phyloP scores from a whole-genome alignment of 2,888 invertebrate genomes.

The Acrocera orbiculus region DNA sequence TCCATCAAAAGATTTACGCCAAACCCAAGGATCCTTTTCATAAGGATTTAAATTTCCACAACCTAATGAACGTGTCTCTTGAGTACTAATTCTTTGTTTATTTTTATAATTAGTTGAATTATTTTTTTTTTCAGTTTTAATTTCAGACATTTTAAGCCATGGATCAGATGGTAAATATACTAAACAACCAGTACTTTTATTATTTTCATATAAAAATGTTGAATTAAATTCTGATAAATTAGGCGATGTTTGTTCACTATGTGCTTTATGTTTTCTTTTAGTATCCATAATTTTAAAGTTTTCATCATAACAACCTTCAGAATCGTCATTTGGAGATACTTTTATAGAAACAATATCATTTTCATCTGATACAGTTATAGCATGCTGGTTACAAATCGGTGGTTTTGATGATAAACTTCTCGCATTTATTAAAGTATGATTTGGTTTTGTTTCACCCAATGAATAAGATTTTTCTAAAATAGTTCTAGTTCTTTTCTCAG shows the following conservation, averaged over 20 bases:
- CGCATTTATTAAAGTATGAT: conserved; percentile 18
- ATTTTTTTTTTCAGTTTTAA: conserved; percentile 2
- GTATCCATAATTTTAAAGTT: conserved; percentile 7
- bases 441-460: conserved; percentile 18
- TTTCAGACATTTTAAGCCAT: conserved; percentile 24
- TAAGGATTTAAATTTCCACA: conserved; percentile 12
- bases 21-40: conserved; percentile 20
- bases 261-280: conserved; percentile 18
- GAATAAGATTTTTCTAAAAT: conserved; percentile 20
- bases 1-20: conserved; percentile 12
- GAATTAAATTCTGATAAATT: conserved; percentile 22
- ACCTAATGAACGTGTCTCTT: conserved; percentile 14
- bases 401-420: conserved; percentile 20
- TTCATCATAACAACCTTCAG: conserved; percentile 12
- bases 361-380: conserved; percentile 19
- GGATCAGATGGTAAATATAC: conserved; percentile 27
- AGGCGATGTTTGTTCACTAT: conserved; percentile 32
- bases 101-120: background rate
- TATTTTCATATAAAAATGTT: conserved; percentile 19
- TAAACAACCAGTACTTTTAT: conserved; percentile 25
- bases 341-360: conserved; percentile 18
- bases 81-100: conserved; percentile 9
- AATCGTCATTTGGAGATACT: conserved; percentile 19
- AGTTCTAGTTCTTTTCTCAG: conserved; percentile 30
- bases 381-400: conserved; percentile 20